Conservation (phyloP, 53 echinoderm and acorn worm species). For the Holothuria scabra region DNA sequence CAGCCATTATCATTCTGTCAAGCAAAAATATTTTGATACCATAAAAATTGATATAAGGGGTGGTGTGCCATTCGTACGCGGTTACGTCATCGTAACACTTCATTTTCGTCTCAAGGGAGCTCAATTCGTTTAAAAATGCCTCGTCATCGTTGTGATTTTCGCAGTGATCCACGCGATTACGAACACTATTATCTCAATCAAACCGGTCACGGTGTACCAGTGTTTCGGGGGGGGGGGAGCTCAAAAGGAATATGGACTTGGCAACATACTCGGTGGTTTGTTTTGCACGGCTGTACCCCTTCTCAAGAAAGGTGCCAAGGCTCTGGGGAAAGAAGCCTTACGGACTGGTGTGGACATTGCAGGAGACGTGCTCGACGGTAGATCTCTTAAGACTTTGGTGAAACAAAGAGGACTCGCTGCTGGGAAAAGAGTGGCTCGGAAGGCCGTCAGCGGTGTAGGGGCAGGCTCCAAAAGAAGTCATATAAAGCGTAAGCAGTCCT, state of each 20-base stretch:
- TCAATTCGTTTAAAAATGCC: too few relatives aligned
- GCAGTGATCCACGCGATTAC: neutral
- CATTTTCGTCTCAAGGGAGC: too few relatives aligned
- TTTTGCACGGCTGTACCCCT: constrained; percentile 54
- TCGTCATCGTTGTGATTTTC: too few relatives aligned
- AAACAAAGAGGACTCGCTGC: constrained; percentile 27
- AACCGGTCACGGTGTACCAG: too few relatives aligned
- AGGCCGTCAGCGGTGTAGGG: neutral
- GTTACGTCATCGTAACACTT: too few relatives aligned
- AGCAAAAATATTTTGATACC: too few relatives aligned
- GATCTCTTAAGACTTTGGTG: neutral
- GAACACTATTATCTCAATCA: constrained; percentile 28
- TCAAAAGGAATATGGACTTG: constrained; percentile 44
- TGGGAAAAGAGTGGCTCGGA: constrained; percentile 1
- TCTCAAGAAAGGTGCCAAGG: constrained; percentile 47
- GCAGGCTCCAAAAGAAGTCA: neutral
- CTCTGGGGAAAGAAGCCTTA: constrained; percentile 24
- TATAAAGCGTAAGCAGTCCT: constrained; percentile 18
- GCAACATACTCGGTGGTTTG: constrained; percentile 49
- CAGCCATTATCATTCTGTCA: too few relatives aligned
- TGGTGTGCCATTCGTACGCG: too few relatives aligned
- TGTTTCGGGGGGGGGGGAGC: constrained; percentile 27
- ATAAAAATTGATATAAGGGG: too few relatives aligned
- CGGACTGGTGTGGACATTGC: constrained; percentile 32
- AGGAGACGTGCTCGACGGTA: constrained; percentile 43